Percentiles rank a stretch among this genome's conserved stretches.
These are phyloP conservation scores for Ageneiosus marmoratus DNA, from an alignment of 2,113 vertebrate genomes.

Conservation along the genomic window DNA sequence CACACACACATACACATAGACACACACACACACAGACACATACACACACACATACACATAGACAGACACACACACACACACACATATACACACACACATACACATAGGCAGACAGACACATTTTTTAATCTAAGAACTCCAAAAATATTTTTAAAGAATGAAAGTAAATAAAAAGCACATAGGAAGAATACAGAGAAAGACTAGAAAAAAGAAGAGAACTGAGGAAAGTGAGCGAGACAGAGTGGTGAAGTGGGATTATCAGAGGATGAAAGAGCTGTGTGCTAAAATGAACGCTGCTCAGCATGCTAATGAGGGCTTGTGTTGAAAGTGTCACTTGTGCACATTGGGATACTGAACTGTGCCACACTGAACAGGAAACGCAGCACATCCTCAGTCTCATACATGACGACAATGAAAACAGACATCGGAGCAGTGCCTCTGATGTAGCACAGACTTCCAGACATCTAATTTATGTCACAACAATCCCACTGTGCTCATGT, in stretches of 20 bases:
- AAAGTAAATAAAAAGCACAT: neutral
- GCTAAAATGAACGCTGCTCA: neutral
- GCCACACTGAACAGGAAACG: neutral
- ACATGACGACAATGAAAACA: neutral
- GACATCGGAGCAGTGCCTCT: neutral
- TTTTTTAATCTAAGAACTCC: neutral
- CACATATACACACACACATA: neutral
- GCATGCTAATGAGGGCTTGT: constrained; percentile 7
- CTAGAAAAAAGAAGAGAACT: neutral
- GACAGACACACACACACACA: too few species aligned
- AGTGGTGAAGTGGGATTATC: neutral
- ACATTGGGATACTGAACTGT: neutral
- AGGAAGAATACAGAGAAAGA: neutral
- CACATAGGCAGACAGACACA: neutral
- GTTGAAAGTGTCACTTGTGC: neutral
- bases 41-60: too few species aligned
- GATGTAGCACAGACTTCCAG: too few species aligned
- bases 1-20: too few species aligned
- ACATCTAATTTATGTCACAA: too few species aligned
- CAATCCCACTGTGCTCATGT: too few species aligned
- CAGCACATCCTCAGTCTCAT: neutral
- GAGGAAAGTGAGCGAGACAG: neutral
- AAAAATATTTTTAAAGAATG: neutral
- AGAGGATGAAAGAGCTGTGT: constrained; percentile 5
- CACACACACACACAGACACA: too few species aligned